Conservation (phyloP, 2,888 invertebrate species). For the Noctua fimbriata region DNA sequence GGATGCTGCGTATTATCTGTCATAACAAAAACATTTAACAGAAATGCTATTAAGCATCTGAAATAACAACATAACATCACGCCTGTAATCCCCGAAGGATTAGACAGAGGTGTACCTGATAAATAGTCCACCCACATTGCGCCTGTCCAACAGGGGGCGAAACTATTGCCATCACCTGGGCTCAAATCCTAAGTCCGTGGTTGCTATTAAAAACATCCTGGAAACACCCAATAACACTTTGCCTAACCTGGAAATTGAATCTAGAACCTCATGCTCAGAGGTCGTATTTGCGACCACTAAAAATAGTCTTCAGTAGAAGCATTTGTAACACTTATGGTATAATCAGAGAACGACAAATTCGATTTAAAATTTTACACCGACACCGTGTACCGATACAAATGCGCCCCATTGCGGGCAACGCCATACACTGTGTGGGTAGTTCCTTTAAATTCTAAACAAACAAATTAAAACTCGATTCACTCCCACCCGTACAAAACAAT, state of each 20-base stretch:
- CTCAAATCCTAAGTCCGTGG: not conserved
- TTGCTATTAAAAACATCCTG: not conserved
- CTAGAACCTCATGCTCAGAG: not conserved
- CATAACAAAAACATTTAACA: too few species aligned
- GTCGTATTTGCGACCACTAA: not conserved
- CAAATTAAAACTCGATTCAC: conserved; percentile 45
- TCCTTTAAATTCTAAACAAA: conserved; percentile 43
- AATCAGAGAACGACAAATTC: not conserved
- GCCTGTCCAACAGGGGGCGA: not conserved
- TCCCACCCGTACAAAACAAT: conserved; percentile 28
- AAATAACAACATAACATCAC: not conserved
- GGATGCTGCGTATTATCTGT: too few species aligned
- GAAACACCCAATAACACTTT: not conserved
- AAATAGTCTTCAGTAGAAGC: not conserved
- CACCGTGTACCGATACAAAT: not conserved
- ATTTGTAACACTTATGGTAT: too few species aligned
- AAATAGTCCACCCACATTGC: not conserved
- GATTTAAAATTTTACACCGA: not conserved
- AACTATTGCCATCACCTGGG: not conserved
- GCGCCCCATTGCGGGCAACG: not conserved
- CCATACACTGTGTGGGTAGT: not conserved
- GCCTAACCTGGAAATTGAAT: not conserved
- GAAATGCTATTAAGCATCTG: not conserved
- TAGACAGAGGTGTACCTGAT: not conserved
- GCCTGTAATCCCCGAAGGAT: not conserved